Evolutionary conservation across 2,113 vertebrate genomes (phyloP).

Genomic region (Montifringilla adamsi): DNA sequence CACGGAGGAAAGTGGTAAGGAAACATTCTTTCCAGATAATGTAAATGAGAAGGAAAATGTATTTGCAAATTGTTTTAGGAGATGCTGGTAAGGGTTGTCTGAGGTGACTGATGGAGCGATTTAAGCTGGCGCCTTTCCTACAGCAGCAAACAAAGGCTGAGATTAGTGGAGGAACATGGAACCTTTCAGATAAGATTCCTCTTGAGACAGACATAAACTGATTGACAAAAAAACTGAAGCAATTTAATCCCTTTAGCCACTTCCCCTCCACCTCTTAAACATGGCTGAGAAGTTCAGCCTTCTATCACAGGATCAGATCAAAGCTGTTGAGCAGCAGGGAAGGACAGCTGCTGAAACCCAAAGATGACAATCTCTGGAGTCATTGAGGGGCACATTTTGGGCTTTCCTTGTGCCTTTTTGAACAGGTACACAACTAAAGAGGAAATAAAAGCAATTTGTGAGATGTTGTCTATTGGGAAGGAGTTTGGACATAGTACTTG

Average conservation of each 20-base stretch:
- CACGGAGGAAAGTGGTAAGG: background rate
- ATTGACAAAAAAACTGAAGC: background rate
- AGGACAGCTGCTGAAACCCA: background rate
- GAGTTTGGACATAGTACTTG: background rate
- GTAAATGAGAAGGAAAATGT: background rate
- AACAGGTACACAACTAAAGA: background rate
- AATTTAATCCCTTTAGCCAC: background rate
- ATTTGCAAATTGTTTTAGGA: background rate
- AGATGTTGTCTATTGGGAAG: background rate
- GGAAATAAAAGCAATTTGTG: background rate
- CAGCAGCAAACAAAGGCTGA: background rate
- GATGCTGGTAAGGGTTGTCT: background rate
- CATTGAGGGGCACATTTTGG: background rate
- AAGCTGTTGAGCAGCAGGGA: background rate
- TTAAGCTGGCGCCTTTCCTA: background rate
- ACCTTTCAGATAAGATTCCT: background rate
- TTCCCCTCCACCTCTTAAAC: background rate
- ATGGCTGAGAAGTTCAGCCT: background rate
- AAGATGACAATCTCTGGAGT: background rate
- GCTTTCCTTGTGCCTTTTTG: background rate
- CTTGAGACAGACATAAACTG: background rate
- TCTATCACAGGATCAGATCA: background rate
- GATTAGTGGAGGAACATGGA: background rate
- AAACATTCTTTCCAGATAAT: background rate
- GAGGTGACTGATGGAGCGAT: background rate